Conservation (phyloP, 2,888 invertebrate species). For the Neria commutata region DNA sequence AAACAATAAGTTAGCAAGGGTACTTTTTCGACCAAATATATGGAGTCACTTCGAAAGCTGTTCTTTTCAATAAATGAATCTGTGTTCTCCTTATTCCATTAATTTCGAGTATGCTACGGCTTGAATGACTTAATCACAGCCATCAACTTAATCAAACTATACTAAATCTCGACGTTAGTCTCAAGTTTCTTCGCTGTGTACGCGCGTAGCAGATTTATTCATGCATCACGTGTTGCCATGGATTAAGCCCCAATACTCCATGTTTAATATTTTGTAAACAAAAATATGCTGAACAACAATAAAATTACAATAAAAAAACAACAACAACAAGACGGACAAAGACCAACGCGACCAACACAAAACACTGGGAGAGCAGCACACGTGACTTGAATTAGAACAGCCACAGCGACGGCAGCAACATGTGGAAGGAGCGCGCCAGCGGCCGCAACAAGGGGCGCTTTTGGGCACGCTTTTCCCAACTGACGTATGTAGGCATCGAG, state of each 20-base stretch:
- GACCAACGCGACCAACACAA: conserved; percentile 10
- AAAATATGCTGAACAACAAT: conserved; percentile 1
- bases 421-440: background rate
- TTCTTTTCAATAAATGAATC: no score
- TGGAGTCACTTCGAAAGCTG: no score
- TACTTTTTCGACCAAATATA: no score
- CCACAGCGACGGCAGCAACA: background rate
- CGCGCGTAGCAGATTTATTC: no score
- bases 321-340: conserved; percentile 2
- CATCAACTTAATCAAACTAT: no score
- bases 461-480: no score
- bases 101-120: no score
- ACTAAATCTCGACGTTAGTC: no score
- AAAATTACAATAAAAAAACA: conserved; percentile 12
- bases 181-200: no score
- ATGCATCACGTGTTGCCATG: conserved; percentile 8
- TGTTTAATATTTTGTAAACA: conserved; percentile 17
- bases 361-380: conserved; percentile 22
- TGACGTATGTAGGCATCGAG: background rate
- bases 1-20: no score
- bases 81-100: no score
- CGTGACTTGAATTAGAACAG: conserved; percentile 37
- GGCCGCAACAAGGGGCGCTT: background rate
- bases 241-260: background rate
- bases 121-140: no score